A percentile compares a stretch with the other conserved stretches of the same genome.
phyloP scores from a whole-genome alignment of 2,888 invertebrate genomes.

The Stegana nigrithorax region DNA sequence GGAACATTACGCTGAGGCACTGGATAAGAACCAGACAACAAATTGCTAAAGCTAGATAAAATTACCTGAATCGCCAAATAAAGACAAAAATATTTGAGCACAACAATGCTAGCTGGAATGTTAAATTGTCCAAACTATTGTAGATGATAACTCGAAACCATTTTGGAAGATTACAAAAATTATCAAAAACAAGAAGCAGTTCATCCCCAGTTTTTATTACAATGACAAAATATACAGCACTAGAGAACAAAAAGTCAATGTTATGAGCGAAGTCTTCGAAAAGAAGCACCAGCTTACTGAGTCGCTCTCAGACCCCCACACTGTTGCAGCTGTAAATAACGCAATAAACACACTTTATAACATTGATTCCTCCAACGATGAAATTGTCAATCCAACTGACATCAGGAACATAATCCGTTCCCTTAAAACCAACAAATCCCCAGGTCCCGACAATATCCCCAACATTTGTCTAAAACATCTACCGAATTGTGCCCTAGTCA shows the following conservation, averaged over 20 bases:
- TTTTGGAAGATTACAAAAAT: constrained; percentile 26
- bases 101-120: constrained; percentile 22
- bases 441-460: constrained; percentile 5
- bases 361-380: too few species aligned
- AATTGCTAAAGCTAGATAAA: background rate
- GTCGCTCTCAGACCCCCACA: background rate
- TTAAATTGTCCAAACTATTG: constrained; percentile 11
- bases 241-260: constrained; percentile 22
- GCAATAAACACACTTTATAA: too few species aligned
- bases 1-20: background rate
- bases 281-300: constrained; percentile 8
- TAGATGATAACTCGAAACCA: constrained; percentile 23
- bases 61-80: background rate
- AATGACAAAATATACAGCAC: constrained; percentile 19
- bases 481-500: constrained; percentile 6
- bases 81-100: background rate
- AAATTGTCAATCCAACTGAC: too few species aligned
- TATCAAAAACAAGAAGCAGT: constrained; percentile 11
- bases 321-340: background rate
- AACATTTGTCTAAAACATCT: constrained; percentile 1
- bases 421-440: background rate
- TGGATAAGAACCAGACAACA: background rate
- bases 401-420: background rate
- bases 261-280: constrained; percentile 17
- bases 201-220: constrained; percentile 21